A percentile compares a stretch with the other conserved stretches of the same genome.
These are phyloP conservation scores for Xestia xanthographa DNA, from an alignment of 2,888 invertebrate genomes.

Conservation along the genomic window DNA sequence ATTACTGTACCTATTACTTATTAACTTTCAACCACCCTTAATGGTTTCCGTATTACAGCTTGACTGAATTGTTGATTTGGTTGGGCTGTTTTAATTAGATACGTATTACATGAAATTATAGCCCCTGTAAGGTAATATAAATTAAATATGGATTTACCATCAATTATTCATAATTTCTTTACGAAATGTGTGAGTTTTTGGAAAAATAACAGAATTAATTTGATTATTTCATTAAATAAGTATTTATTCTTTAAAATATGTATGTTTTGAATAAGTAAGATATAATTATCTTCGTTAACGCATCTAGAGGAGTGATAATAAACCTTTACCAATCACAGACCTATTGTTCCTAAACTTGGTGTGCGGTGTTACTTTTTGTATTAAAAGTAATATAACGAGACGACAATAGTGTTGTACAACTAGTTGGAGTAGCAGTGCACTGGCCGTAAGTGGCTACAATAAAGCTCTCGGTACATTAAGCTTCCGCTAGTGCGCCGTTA, in stretches of 20 bases:
- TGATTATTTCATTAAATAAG: not conserved
- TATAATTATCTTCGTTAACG: not conserved
- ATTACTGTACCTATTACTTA: conserved; percentile 80
- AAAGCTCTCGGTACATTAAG: conserved; percentile 90
- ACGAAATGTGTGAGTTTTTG: conserved; percentile 2
- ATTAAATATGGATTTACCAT: conserved; percentile 15
- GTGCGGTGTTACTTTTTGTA: conserved; percentile 42
- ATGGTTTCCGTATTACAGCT: conserved; percentile 81
- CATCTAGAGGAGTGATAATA: not conserved
- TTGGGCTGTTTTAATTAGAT: conserved; percentile 69
- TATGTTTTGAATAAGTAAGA: not conserved
- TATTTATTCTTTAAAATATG: not conserved
- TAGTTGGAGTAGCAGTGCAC: conserved; percentile 73
- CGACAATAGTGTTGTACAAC: conserved; percentile 69
- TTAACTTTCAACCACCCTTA: conserved; percentile 84
- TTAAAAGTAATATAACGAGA: conserved; percentile 63
- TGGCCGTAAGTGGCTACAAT: conserved; percentile 89
- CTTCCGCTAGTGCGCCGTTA: conserved; percentile 89
- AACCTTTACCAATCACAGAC: not conserved
- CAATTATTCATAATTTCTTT: conserved; percentile 11
- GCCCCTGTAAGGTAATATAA: not conserved
- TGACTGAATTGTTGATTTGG: conserved; percentile 74
- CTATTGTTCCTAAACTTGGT: not conserved
- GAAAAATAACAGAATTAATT: not conserved
- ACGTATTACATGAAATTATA: conserved; percentile 39